Evolutionary conservation across 1,140 invertebrate genomes (phyloP).

Genomic region (Bombus terrestris): DNA sequence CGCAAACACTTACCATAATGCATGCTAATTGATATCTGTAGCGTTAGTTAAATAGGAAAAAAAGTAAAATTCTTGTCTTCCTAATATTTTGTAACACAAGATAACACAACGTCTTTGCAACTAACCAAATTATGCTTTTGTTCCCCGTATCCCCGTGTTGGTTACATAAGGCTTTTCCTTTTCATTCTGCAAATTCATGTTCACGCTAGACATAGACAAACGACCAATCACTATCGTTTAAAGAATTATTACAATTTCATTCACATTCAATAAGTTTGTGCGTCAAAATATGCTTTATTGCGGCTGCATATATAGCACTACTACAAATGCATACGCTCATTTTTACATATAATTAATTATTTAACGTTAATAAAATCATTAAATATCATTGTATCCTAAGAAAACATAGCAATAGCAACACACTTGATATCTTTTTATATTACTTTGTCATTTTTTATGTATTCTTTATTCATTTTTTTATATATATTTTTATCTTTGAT

Average conservation of each 20-base stretch:
- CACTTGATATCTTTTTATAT: neutral
- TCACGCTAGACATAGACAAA: neutral
- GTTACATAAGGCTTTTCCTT: slow-evolving; percentile 11
- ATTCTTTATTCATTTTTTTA: neutral
- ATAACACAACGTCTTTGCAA: neutral
- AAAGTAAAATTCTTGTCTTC: neutral
- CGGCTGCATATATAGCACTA: neutral
- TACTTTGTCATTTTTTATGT: neutral
- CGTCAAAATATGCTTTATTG: neutral
- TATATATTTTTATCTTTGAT: neutral
- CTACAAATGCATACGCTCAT: neutral
- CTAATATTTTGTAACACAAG: neutral
- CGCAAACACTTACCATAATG: slow-evolving; percentile 28
- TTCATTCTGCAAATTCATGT: slow-evolving; percentile 43
- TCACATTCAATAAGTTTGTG: neutral
- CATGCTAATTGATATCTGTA: neutral
- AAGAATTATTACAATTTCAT: neutral
- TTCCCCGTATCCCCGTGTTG: neutral
- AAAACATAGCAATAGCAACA: neutral
- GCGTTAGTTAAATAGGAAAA: neutral
- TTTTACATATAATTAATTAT: neutral
- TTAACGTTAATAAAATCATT: neutral
- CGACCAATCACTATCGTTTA: neutral
- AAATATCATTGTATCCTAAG: neutral
- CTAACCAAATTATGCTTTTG: neutral